Base-by-base conservation (phyloP, 1,140 invertebrate genomes). In the Adoxophyes honmai region DNA sequence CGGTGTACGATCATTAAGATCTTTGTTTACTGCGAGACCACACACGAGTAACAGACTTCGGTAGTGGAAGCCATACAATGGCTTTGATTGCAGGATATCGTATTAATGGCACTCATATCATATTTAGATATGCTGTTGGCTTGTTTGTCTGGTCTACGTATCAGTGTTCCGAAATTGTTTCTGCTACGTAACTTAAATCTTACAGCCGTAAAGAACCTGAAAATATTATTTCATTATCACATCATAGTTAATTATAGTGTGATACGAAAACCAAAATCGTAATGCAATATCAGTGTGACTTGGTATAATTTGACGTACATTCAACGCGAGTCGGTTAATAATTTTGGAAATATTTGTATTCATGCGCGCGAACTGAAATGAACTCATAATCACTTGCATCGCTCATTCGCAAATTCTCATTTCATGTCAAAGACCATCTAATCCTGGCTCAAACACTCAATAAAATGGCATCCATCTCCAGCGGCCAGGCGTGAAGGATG, bases 81-180 rank as follows among this genome's bases (percentile, higher is more conserved):
- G 76, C 77, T 48, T 83, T 85, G 74, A 86, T 81, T 81, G 81
- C 83, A 82, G 84, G 84, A 86, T 85, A 86, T 83, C 76, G 78
- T 78, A 82, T 83, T 83, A 75, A 76, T 81, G 67, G 54, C 61
- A 67, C 73, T 73, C 74, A 81, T 84, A 82, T 86, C 73, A 75
- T 73, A 78, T 82, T 78, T 78, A 77, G 51, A 48, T 48, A 21
- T 33, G 42, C 16, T 28, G 21, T 28, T 28, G 21, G 21, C 21
- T 28, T 28, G 21, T 28, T 28, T 28, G 21, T 28, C 6, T 28
- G 21, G 6, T n/a, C n/a, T n/a, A n/a, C n/a, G 6, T 28, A 28
- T 28, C 21, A 6, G 6, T 6, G 21, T 28, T 28, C 2, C 21
- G 2, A 28, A n/a, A n/a, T n/a, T n/a, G n/a, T n/a, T n/a, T n/a